phyloP scores from a whole-genome alignment of 2,888 invertebrate genomes.

The Drosophila hamatofila region DNA sequence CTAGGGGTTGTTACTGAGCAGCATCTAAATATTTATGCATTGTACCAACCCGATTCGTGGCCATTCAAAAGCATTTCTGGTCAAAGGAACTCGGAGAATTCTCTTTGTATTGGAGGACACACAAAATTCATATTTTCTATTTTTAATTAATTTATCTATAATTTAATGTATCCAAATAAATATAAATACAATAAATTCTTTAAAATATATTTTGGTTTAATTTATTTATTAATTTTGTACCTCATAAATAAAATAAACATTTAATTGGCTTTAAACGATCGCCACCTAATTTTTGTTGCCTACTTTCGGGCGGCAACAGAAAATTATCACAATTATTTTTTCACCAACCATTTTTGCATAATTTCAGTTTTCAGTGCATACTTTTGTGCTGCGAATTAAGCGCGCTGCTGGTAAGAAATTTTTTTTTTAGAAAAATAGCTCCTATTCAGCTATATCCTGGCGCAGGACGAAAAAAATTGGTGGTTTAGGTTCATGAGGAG shows the following conservation, averaged over 20 bases:
- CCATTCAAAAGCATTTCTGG: constrained; percentile 38
- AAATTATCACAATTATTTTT: not conserved
- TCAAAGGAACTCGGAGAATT: constrained; percentile 12
- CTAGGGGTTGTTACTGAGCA: constrained; percentile 10
- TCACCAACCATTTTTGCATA: not conserved
- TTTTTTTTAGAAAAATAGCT: not conserved
- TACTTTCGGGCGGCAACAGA: not conserved
- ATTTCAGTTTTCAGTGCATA: not conserved
- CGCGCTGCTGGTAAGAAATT: not conserved
- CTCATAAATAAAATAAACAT: not conserved
- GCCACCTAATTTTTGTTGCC: not conserved
- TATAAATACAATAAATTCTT: not conserved
- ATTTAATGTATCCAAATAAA: not conserved
- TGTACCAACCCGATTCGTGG: constrained; percentile 13
- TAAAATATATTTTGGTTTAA: too few relatives aligned
- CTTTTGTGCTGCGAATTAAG: not conserved
- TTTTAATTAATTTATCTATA: not conserved
- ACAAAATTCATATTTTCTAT: not conserved
- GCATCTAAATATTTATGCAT: constrained; percentile 57
- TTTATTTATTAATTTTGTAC: not conserved
- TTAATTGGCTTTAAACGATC: not conserved
- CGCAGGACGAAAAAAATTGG: not conserved
- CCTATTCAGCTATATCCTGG: not conserved
- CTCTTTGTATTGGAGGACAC: not conserved
- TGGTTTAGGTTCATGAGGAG: not conserved